phyloP scores from a whole-genome alignment of 2,797 vertebrate species.

The Lepus oiostolus region DNA sequence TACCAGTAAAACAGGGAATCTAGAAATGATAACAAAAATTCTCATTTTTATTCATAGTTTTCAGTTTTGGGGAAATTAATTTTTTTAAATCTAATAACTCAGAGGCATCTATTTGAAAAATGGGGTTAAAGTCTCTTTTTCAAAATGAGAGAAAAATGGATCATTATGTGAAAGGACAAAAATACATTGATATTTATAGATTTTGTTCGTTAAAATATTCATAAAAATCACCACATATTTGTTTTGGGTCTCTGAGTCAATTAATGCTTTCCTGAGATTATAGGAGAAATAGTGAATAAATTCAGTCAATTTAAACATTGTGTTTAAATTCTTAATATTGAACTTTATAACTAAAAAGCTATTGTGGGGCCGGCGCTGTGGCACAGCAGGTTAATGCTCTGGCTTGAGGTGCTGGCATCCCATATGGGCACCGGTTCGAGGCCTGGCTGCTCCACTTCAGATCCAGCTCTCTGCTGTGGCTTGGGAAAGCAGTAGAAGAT shows the following conservation, averaged over 20 bases:
- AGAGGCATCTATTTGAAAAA: constrained; percentile 7
- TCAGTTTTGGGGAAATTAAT: constrained; percentile 24
- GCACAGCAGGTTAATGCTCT: too few species aligned
- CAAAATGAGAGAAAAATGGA: neutral
- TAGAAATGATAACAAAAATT: constrained; percentile 44
- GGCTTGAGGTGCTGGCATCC: too few species aligned
- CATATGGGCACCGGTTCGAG: too few species aligned
- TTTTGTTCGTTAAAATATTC: neutral
- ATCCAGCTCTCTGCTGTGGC: too few species aligned
- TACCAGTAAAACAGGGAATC: constrained; percentile 18
- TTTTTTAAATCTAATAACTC: constrained; percentile 30
- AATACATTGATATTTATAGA: constrained; percentile 5
- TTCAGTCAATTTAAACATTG: neutral
- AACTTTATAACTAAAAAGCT: neutral
- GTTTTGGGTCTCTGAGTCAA: neutral
- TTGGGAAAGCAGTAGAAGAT: too few species aligned
- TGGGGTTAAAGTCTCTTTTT: neutral
- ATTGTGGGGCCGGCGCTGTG: too few species aligned
- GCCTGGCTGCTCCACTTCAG: too few species aligned
- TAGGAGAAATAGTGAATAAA: neutral
- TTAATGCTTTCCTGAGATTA: neutral
- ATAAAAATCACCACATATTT: neutral
- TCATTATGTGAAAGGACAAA: neutral
- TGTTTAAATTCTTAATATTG: neutral
- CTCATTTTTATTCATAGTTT: constrained; percentile 56